These are phyloP conservation scores for Megaleporinus macrocephalus DNA, from an alignment of 2,113 vertebrate genomes.

Conservation along the genomic window DNA sequence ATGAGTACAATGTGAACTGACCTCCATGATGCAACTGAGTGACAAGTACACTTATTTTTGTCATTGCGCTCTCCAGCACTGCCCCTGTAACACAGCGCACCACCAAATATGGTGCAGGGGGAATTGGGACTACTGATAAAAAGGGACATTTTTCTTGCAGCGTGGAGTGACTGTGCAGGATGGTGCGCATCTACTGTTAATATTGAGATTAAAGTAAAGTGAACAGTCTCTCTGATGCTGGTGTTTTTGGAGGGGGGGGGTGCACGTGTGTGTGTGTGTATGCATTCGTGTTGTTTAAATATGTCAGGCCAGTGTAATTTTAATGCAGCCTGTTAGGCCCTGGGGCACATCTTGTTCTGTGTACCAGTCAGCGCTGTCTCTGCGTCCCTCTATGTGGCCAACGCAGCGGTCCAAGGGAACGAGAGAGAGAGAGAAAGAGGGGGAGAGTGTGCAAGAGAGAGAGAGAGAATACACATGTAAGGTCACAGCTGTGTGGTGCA, in stretches of 20 bases:
- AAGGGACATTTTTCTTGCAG: slow-evolving; percentile 19
- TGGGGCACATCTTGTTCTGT: slow-evolving; percentile 53
- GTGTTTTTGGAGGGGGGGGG: neutral
- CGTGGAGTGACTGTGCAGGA: neutral
- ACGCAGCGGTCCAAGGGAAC: slow-evolving; percentile 29
- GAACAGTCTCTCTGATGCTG: neutral
- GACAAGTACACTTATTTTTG: slow-evolving; percentile 42
- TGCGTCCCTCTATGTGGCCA: slow-evolving; percentile 50
- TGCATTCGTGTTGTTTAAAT: slow-evolving; percentile 32
- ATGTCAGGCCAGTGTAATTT: slow-evolving; percentile 52
- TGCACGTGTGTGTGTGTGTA: slow-evolving; percentile 1
- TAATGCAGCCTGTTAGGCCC: slow-evolving; percentile 49
- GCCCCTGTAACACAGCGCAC: neutral
- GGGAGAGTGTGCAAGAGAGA: neutral
- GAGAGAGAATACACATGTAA: too few relatives aligned
- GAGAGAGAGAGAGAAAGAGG: neutral
- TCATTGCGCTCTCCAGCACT: slow-evolving; percentile 20
- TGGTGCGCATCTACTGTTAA: neutral
- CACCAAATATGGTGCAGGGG: slow-evolving; percentile 35
- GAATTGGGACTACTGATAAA: slow-evolving; percentile 7
- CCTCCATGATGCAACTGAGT: slow-evolving; percentile 6
- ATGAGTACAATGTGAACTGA: neutral
- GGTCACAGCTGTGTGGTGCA: too few relatives aligned
- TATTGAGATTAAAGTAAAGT: neutral
- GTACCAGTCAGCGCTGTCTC: slow-evolving; percentile 62